Evolutionary conservation across 2,113 vertebrate species (phyloP), one percentile per base, ranked within the genome.

Genomic region (Neolamprologus tretocephalus): DNA sequence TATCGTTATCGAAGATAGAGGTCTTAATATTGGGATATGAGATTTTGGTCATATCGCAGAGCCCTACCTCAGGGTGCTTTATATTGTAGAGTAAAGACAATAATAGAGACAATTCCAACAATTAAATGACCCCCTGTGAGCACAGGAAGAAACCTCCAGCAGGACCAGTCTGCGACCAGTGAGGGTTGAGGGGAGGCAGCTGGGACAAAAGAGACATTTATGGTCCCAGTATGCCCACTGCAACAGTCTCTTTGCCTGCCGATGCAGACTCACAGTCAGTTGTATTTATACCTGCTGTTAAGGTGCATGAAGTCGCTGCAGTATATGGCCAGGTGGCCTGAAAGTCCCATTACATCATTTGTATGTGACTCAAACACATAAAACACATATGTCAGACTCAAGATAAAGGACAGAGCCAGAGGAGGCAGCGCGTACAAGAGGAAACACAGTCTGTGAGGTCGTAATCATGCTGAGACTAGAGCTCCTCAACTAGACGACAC

Each of bases 1-100:
- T 45, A 16, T 45, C 0, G 13, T 45, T 45, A 45, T 45, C 1
- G 42, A 0, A 14, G 42, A 45, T 45, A 14, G 3, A 4, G 0
- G 13, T 14, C 2, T 45, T 45, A 42, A 37, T 45, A 45, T 45
- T 3, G 42, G 42, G 13, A 7, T 14, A 45, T 45, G 42, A 45
- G 42, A 45, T 16, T 45, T 45, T 45, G 42, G 42, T 7, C 13
- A 45, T 16, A 45, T 45, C 0, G 3, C 42, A 45, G 3, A 45
- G 13, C 42, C 42, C 13, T 45, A 45, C 2, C 2, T 35, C 31
- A 23, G n/a, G n/a, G n/a, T n/a, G 14, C 0, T 63, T 63, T 63
- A 3, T 63, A 7, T 63, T 2, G 9, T 11, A 63, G 28, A 6
- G 58, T 63, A 63, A 35, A 63, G 2, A 63, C 61, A 5, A 8